These are phyloP conservation scores for Henricia sp. DNA, from an alignment of 53 echinoderm and acorn worm species.

Conservation along the genomic window DNA sequence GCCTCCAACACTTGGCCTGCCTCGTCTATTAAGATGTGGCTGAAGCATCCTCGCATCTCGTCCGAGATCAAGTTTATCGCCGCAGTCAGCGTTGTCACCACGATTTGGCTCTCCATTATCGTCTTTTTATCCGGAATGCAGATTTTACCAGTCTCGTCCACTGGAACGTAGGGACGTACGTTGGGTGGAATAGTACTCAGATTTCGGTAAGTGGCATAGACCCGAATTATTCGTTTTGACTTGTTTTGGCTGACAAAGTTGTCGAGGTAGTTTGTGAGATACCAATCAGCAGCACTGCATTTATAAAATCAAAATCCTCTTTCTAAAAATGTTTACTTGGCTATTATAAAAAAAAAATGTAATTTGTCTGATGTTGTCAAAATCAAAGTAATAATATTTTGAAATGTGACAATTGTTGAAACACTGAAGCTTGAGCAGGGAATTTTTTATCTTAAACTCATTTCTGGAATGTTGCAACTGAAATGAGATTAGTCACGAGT, in stretches of 20 bases:
- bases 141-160: conserved; percentile 17
- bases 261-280: conserved; percentile 66
- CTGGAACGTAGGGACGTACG: conserved; percentile 21
- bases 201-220: conserved; percentile 53
- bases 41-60: conserved; percentile 40
- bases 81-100: conserved; percentile 66
- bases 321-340: not conserved
- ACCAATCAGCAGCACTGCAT: conserved; percentile 85
- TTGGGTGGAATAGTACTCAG: conserved; percentile 8
- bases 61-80: conserved; percentile 35
- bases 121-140: not conserved
- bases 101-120: conserved; percentile 6
- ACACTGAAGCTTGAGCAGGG: no score
- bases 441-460: no score
- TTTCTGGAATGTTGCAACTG: no score
- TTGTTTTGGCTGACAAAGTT: not conserved
- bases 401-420: no score
- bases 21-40: conserved; percentile 77
- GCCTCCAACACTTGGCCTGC: conserved; percentile 75
- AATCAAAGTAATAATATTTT: no score
- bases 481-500: no score
- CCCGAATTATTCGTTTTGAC: conserved; percentile 11
- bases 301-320: not conserved
- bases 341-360: no score
- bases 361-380: no score